A percentile compares a stretch with the other conserved stretches of the same genome.
Evolutionary conservation across 2,113 vertebrate genomes (phyloP).

Genomic region (Gracilinanus agilis): DNA sequence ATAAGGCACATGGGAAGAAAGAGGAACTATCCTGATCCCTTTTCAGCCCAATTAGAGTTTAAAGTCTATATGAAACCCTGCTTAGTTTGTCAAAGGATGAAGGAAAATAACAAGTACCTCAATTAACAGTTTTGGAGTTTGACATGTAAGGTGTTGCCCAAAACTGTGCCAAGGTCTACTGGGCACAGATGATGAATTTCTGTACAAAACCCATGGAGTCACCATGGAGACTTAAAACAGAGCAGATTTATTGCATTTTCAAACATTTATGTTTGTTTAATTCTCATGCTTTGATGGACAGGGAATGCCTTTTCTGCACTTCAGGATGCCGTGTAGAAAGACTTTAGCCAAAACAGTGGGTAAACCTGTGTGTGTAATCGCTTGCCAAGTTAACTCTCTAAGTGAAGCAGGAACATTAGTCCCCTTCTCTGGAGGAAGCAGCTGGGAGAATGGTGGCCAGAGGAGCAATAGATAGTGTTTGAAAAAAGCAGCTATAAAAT

Average conservation of each 20-base stretch:
- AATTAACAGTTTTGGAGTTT: slow-evolving; percentile 19
- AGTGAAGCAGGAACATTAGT: not conserved
- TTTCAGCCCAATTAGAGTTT: slow-evolving; percentile 4
- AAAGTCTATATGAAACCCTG: not conserved
- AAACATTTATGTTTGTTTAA: slow-evolving; percentile 20
- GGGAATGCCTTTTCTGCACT: not conserved
- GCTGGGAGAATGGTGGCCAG: not conserved
- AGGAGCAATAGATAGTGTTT: not conserved
- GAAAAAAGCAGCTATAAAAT: not conserved
- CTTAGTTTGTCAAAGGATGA: slow-evolving; percentile 45
- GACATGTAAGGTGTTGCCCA: not conserved
- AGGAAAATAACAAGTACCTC: slow-evolving; percentile 41
- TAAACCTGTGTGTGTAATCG: slow-evolving; percentile 9
- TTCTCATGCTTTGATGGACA: not conserved
- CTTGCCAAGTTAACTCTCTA: slow-evolving; percentile 21
- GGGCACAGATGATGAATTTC: slow-evolving; percentile 27
- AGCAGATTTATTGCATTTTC: not conserved
- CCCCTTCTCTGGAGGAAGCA: not conserved
- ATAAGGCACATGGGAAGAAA: slow-evolving; percentile 12
- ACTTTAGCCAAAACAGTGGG: slow-evolving; percentile 14
- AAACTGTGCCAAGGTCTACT: not conserved
- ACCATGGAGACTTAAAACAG: slow-evolving; percentile 37
- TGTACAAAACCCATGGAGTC: not conserved
- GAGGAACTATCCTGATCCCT: slow-evolving; percentile 7
- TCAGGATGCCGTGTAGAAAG: slow-evolving; percentile 43